Base-by-base conservation (phyloP, 35 echinoderm and acorn worm genomes). In the Eucidaris tribuloides region DNA sequence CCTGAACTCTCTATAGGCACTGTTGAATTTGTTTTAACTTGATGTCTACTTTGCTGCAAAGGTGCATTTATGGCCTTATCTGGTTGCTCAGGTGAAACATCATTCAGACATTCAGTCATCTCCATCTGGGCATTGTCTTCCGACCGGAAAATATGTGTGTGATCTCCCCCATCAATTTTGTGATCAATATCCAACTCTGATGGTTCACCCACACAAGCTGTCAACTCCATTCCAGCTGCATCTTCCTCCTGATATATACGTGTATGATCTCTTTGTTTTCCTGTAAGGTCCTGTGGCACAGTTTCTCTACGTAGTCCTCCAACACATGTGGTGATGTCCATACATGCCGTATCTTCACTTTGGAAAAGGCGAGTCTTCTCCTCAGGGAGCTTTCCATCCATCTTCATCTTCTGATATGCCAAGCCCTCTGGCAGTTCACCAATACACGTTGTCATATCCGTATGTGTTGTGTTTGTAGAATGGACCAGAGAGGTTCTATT, bases 91-190 rank as follows among this genome's bases (percentile, higher is more conserved):
- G n/a, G 28, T 24, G n/a, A 40, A 35, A 35, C 14, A 2, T 44
- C 37, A 17, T 74, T 35, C 20, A 41, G 66, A 74, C 66, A 41
- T 37, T 74, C 66, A 74, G 66, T 74, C 66, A 74, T 36, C 43
- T 81, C 77, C 77, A 88, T 88, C 54, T 56, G 38, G 40, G 76
- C 85, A 35, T 76, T 71, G 45, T 81, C 71, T 46, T 80, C 85
- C 32, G 71, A 38, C 46, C 38, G 9, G 43, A 87, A 87, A 13
- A 79, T 25, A 28, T 36, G 22, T 46, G 74, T 87, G n/a, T 64
- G 25, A 7, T 79, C 84, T 33, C 54, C 32, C 20, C 5, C 46
- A 20, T 28, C 9, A 2, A n/a, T 4, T 62, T 4, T 33, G 6
- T 5, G 28, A n/a, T 34, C 34, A n/a, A 83, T 83, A 19, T 40